Evolutionary conservation across 2,888 invertebrate species (phyloP).

Genomic region (Ectemnius continuus): DNA sequence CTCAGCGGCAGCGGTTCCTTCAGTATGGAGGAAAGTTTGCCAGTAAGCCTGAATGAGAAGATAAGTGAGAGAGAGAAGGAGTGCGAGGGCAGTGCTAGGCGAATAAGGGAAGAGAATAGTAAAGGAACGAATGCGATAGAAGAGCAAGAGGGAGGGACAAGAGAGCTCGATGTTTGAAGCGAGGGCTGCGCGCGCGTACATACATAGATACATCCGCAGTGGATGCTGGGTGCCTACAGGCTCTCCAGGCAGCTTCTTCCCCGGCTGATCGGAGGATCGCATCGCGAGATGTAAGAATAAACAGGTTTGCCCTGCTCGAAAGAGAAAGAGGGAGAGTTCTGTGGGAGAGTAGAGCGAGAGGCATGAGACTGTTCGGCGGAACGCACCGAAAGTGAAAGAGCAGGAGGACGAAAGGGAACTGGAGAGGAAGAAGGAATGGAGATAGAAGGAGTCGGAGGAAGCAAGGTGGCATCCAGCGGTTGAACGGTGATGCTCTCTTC

Average conservation of each 20-base stretch:
- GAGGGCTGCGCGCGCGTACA: conserved; percentile 39
- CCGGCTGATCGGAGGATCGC: conserved; percentile 61
- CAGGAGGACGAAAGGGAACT: conserved; percentile 15
- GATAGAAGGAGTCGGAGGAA: conserved; percentile 14
- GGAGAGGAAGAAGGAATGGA: conserved; percentile 11
- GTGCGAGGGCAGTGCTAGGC: not conserved
- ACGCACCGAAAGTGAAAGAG: conserved; percentile 51
- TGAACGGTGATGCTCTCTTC: conserved; percentile 26
- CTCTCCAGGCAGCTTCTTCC: conserved; percentile 18
- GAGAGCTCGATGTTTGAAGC: conserved; percentile 53
- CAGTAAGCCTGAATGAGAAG: conserved; percentile 51
- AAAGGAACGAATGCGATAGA: conserved; percentile 26
- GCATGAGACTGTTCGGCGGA: conserved; percentile 54
- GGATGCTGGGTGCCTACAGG: conserved; percentile 51
- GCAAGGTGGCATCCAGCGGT: conserved; percentile 29
- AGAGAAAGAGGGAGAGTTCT: conserved; percentile 42
- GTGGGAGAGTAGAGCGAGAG: conserved; percentile 54
- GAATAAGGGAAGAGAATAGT: conserved; percentile 19
- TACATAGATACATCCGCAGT: conserved; percentile 40
- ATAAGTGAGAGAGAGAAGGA: conserved; percentile 15
- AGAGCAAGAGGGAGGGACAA: conserved; percentile 32
- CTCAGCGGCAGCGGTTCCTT: conserved; percentile 17
- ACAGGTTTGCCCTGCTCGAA: conserved; percentile 66
- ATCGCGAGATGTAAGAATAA: conserved; percentile 67
- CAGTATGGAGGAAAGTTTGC: conserved; percentile 57